These are phyloP conservation scores for Bombus terrestris DNA, from an alignment of 1,140 invertebrate species.

Conservation along the genomic window DNA sequence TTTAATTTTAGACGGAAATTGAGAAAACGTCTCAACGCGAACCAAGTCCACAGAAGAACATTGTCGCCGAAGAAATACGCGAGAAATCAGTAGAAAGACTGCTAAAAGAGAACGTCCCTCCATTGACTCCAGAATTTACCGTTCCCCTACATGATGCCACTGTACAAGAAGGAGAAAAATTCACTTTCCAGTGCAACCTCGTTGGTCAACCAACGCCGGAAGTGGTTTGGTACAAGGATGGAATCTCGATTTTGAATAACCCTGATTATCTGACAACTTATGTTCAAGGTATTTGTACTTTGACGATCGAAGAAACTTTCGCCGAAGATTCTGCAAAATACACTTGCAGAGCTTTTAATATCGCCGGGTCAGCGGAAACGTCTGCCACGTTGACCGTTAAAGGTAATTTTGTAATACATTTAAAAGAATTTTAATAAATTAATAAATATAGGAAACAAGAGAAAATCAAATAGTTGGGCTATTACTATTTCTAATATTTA, in stretches of 20 bases:
- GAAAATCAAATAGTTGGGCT: neutral
- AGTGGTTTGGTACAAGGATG: conserved; percentile 89
- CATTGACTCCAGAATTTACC: conserved; percentile 84
- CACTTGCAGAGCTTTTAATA: conserved; percentile 88
- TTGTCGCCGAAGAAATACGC: conserved; percentile 35
- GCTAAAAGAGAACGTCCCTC: conserved; percentile 46
- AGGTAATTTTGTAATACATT: conserved; percentile 79
- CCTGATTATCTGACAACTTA: conserved; percentile 86
- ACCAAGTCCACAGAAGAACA: conserved; percentile 67
- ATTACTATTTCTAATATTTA: neutral
- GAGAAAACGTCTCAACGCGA: conserved; percentile 66
- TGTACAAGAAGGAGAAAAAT: conserved; percentile 89
- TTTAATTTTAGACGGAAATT: conserved; percentile 62
- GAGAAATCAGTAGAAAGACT: neutral
- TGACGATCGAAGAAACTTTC: conserved; percentile 91
- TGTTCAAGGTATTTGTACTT: conserved; percentile 83
- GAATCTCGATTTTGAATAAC: conserved; percentile 86
- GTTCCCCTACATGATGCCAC: conserved; percentile 87
- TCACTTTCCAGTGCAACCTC: conserved; percentile 85
- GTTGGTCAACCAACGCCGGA: conserved; percentile 84
- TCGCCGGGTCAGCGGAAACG: conserved; percentile 88
- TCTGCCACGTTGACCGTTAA: conserved; percentile 89
- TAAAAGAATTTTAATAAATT: neutral
- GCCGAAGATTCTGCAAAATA: conserved; percentile 92
- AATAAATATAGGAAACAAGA: neutral